These are phyloP conservation scores for Bilobella aurantiaca DNA, from an alignment of 1,140 invertebrate genomes.

Conservation along the genomic window DNA sequence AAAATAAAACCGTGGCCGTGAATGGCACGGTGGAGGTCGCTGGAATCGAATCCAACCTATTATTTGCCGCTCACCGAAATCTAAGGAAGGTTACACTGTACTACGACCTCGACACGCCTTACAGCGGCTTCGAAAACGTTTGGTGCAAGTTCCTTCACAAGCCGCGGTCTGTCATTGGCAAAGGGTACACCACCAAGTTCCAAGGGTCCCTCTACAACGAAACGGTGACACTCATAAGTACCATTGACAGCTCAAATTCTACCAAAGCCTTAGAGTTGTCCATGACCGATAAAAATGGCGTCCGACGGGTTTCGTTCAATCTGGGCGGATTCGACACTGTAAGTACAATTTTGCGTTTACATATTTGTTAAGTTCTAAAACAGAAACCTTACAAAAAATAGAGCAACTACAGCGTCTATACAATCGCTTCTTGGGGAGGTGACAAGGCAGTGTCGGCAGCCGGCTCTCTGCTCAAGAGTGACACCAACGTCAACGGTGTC, in stretches of 20 bases:
- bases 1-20: conserved; percentile 2
- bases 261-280: conserved; percentile 2
- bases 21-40: too few relatives aligned
- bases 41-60: conserved; percentile 10
- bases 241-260: background rate
- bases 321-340: background rate
- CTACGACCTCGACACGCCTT: background rate
- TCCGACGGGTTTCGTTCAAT: background rate
- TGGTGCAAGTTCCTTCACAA: conserved; percentile 16
- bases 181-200: background rate
- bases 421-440: conserved; percentile 21
- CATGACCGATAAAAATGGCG: background rate
- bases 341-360: background rate
- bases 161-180: background rate
- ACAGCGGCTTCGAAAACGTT: conserved; percentile 9
- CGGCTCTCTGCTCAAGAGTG: conserved; percentile 9
- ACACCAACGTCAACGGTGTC: conserved; percentile 13
- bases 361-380: background rate
- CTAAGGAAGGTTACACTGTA: conserved; percentile 14
- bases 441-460: conserved; percentile 9
- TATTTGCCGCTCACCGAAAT: conserved; percentile 16
- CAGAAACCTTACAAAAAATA: background rate
- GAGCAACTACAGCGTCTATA: conserved; percentile 14
- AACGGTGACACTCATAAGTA: background rate
- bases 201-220: background rate